Base-by-base conservation (phyloP, 2,113 vertebrate genomes). In the Galeopterus variegatus region DNA sequence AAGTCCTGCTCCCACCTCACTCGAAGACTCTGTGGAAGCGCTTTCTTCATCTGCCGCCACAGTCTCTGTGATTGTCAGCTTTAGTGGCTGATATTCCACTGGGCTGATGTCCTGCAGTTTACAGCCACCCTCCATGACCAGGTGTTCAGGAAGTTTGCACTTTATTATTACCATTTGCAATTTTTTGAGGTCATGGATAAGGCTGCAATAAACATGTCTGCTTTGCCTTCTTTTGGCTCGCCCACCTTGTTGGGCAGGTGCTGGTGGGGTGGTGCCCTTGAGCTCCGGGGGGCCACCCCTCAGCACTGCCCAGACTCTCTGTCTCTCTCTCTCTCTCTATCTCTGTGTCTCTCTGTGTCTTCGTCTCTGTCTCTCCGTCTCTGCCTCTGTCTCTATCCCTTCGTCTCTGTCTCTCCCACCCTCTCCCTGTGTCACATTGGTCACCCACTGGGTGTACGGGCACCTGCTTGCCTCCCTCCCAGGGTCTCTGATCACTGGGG, bases 101-200 rank as follows among this genome's bases (percentile, higher is more conserved):
- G 65, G 75, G 79, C 64, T 14, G 48, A 3, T 2, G 5, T 19
- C 33, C 60, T 0, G 36, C 31, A 1, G 14, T 11, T 18, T 24
- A n/a, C 7, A 13, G 2, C 72, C 11, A 4, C 11, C n/a, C 31
- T 10, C 21, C 0, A 0, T 1, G 4, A 3, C 1, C 0, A 3
- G 14, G 17, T 3, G 0, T 13, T 67, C 6, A 0, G 36, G 86
- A 52, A 17, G 33, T 3, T 9, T 21, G 58, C 0, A 0, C 41
- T 12, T 36, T 2, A 13, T 45, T 18, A 0, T 1, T 3, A 24
- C 36, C 50, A 1, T 31, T 9, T 8, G 17, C 33, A 0, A 0
- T 8, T 26, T 15, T 26, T 17, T n/a, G 77, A 48, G 72, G 14
- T 36, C 28, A 1, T 0, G 19, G 72, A 8, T 21, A 14, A 60